Base-by-base conservation (phyloP, 2,113 vertebrate species). In the Syngnathoides biaculeatus region DNA sequence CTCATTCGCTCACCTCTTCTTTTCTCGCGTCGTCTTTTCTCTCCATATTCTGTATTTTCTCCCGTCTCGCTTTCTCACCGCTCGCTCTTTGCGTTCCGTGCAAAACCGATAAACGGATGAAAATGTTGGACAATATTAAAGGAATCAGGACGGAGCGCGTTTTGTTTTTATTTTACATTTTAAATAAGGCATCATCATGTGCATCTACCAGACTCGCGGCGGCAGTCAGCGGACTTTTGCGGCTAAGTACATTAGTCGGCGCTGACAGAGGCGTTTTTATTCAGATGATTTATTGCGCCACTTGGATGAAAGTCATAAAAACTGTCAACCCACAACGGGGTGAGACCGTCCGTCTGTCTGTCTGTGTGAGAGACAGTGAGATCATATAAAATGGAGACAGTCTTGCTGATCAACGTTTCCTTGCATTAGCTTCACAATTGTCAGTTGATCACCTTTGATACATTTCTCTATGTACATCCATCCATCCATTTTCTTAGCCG, bases 311-410 rank as follows among this genome's bases (percentile, higher is more conserved):
- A 57, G 55, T 57, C 14, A 30, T 30, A 57, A 57, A 56, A 30
- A 57, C 14, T 30, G 55, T 8, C 26, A 26, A 30, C 26, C 8
- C 55, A 30, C 26, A 30, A 26, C 26, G 12, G 26, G 14, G 24
- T 30, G 55, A 17, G 15, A 55, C 40, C 42, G 55, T 27, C 56
- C 27, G 24, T 26, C 58, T 56, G 56, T 42, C 58, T 65, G 66
- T 15, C 20, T 6, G 47, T 24, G 64, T n/a, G n/a, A n/a, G n/a
- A n/a, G n/a, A n/a, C n/a, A n/a, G n/a, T 30, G 61, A n/a, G 39
- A n/a, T 3, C 30, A 6, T 59, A 27, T 63, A 65, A 22, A 40
- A n/a, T 9, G 8, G 12, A 55, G 52, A 55, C 52, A 4, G 2
- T 12, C 52, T 26, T 26, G 22, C 52, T 55, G 22, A 55, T 26